A percentile compares a stretch with the other conserved stretches of the same genome.
Conservation (phyloP, 2,888 invertebrate genomes). For the Tryphoninae sp. region DNA sequence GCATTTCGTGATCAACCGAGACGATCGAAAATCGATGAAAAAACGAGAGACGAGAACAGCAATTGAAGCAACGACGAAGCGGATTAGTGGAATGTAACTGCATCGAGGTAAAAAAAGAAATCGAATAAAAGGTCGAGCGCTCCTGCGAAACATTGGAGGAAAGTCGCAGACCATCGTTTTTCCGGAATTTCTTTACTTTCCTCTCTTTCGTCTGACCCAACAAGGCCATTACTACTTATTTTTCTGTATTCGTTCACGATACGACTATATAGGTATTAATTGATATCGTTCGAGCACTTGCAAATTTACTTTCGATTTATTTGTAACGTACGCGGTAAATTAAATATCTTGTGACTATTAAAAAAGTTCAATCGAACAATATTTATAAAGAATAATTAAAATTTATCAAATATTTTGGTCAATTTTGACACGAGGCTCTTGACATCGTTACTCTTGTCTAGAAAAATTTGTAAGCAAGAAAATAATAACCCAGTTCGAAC, state of each 20-base stretch:
- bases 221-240: conserved; percentile 47
- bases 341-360: too few species aligned
- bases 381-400: too few species aligned
- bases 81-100: not conserved
- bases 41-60: conserved; percentile 21
- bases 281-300: conserved; percentile 7
- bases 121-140: conserved; percentile 10
- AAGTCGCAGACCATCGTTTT: conserved; percentile 48
- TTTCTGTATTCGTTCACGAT: not conserved
- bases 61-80: not conserved
- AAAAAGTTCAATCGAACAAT: too few species aligned
- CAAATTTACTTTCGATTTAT: not conserved
- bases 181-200: conserved; percentile 48
- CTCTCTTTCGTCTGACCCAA: conserved; percentile 43
- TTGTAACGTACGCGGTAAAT: not conserved
- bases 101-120: conserved; percentile 30
- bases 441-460: too few species aligned
- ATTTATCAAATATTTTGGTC: too few species aligned
- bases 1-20: conserved; percentile 36
- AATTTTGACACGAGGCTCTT: too few species aligned
- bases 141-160: conserved; percentile 14
- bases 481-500: too few species aligned
- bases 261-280: not conserved
- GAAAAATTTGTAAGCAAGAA: too few species aligned
- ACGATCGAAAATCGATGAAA: conserved; percentile 27